Evolutionary conservation across 2,797 vertebrate genomes (phyloP).

Genomic region (Sebastes hubbsi): DNA sequence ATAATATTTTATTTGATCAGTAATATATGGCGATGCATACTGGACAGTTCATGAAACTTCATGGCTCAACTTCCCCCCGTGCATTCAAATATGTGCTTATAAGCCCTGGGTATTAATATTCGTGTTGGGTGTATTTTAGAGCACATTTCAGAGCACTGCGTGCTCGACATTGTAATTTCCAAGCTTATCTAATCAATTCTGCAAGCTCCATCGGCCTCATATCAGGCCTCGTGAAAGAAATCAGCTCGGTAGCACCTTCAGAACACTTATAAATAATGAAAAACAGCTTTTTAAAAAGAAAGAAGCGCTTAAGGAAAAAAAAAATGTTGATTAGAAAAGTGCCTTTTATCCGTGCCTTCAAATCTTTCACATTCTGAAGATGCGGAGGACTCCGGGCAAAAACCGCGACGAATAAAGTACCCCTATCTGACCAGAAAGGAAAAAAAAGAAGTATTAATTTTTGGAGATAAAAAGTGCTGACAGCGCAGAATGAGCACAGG

Average conservation of each 20-base stretch:
- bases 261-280: slow-evolving; percentile 99
- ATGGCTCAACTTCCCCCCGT: slow-evolving; percentile 66
- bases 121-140: slow-evolving; percentile 75
- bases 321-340: slow-evolving; percentile 89
- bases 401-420: slow-evolving; percentile 71
- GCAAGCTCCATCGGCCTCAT: slow-evolving; percentile 93
- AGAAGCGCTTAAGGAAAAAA: slow-evolving; percentile 88
- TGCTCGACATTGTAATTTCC: slow-evolving; percentile 98
- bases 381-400: slow-evolving; percentile 79
- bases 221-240: slow-evolving; percentile 94
- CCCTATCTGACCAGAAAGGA: slow-evolving; percentile 66
- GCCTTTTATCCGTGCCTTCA: slow-evolving; percentile 89
- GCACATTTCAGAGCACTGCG: slow-evolving; percentile 81
- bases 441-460: slow-evolving; percentile 76
- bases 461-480: slow-evolving; percentile 81
- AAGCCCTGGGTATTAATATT: slow-evolving; percentile 80
- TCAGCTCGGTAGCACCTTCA: slow-evolving; percentile 93
- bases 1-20: slow-evolving; percentile 71
- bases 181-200: slow-evolving; percentile 99
- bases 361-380: slow-evolving; percentile 80
- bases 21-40: slow-evolving; percentile 67
- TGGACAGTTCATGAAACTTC: slow-evolving; percentile 76
- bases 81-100: slow-evolving; percentile 75
- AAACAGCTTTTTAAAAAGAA: slow-evolving; percentile 93
- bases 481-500: slow-evolving; percentile 75